Evolutionary conservation across 2,888 invertebrate genomes (phyloP), one percentile per base, ranked within the genome.

Genomic region (Drosophila kambysellisi): DNA sequence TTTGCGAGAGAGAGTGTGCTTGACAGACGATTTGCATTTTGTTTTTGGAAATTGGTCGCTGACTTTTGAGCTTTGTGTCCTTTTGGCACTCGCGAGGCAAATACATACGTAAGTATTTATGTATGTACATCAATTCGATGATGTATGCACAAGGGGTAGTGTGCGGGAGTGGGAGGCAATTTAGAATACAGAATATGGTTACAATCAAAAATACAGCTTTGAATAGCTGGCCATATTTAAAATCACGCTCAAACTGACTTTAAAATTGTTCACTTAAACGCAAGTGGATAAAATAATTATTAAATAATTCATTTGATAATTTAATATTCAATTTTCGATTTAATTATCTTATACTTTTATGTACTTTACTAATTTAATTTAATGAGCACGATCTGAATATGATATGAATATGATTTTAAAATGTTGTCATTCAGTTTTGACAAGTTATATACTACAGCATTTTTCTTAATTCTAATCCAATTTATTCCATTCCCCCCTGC

Each of bases 1-100:
- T 25, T 39, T 3, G 30, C 50, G 71, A 59, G 57, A 60, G 66
- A n/a, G 63, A n/a, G 71, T 70, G 87, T 69, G 69, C 82, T 76
- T 89, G 89, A 84, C 88, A 88, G 76, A 87, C 88, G 88, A 89
- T 89, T 87, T 89, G 82, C 83, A 83, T 87, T 83, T 89, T 84
- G 85, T 82, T 87, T 81, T 74, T 76, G 67, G 65, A 81, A 72
- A 83, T 72, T 73, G 83, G 63, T 64, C 65, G 61, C 70, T 83
- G 86, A 73, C 83, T 88, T 76, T 69, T 54, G 59, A 57, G 63
- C 66, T 67, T 58, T 81, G 46, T 29, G 54, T 51, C 58, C 57
- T 51, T 54, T 33, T 35, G 62, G 20, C 70, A 43, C 17, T 32
- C 48, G 41, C 67, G 39, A 59, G 51, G 52, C 56, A 68, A 62